Evolutionary conservation across 2,888 invertebrate species (phyloP), one percentile per base, ranked within the genome.

Genomic region (Brachylomia viminalis): DNA sequence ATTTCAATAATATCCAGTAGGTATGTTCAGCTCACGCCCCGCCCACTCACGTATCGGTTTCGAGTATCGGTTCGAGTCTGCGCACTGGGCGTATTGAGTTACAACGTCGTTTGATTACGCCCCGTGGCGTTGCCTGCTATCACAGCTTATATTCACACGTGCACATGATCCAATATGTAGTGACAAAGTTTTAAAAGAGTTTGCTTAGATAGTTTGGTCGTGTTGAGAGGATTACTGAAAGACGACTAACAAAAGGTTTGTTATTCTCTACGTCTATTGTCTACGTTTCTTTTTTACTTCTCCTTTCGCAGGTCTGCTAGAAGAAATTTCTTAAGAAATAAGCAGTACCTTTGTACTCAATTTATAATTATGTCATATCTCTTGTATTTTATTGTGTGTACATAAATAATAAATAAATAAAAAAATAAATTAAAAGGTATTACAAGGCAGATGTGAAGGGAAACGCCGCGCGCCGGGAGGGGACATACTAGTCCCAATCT

Each of bases 11-110:
- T 10, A 61, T 56, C 20, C 11, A 45, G 86, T 64, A 74, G 85
- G 85, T 79, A 82, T 83, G 89, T 87, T 88, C 88, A 83, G 73
- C 76, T 79, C 52, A 78, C 38, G 84, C 88, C 78, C 78, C 87
- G 84, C 90, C 88, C 88, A 87, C 77, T 73, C 80, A 90, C 90
- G 89, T 90, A 91, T 92, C 79, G 87, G 88, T 84, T 89, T 83
- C 75, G 77, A 84, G 61, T 93, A 94, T 94, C 89, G 93, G 94
- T 93, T 94, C 94, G 94, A 94, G 90, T 94, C 90, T 94, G 94
- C 94, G 94, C 94, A 92, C 61, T 89, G 13, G 1, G 11, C 45
- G 33, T 86, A 92, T 92, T 86, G 89, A 85, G n/a, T 65, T 13
- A 13, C n/a, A n/a, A 38, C 52, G 13, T 17, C n/a, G 23, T 38